Evolutionary conservation across 2,888 invertebrate genomes (phyloP).

Genomic region (Coelopa pilipes): DNA sequence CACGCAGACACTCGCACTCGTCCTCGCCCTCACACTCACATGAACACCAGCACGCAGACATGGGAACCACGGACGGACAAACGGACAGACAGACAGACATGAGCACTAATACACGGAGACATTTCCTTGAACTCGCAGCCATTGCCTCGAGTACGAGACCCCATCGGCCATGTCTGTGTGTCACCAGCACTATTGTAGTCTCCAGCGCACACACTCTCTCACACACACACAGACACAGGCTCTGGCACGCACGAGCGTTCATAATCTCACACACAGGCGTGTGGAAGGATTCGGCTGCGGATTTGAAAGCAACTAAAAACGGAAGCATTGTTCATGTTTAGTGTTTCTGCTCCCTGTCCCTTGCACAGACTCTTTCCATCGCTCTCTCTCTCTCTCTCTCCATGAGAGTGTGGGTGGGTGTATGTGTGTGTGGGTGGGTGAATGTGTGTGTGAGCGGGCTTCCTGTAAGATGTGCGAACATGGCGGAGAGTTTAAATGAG

Average conservation of each 20-base stretch:
- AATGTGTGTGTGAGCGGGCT: neutral
- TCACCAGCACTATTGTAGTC: no score
- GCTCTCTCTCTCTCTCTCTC: neutral
- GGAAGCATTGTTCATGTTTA: constrained; percentile 19
- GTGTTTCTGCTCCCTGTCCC: neutral
- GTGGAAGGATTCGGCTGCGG: no score
- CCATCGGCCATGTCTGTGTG: no score
- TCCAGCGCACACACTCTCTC: neutral
- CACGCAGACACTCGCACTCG: constrained; percentile 1
- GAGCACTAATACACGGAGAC: no score
- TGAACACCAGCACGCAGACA: neutral
- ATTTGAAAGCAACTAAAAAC: neutral
- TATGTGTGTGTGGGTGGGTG: no score
- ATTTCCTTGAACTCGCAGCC: no score
- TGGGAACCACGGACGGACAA: neutral
- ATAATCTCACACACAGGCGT: neutral
- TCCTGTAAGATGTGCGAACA: constrained; percentile 36
- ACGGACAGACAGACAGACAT: no score
- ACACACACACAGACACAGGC: neutral
- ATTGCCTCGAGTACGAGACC: neutral
- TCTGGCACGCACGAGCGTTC: constrained; percentile 8
- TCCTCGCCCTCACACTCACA: neutral
- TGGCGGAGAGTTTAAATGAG: constrained; percentile 38
- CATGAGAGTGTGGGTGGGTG: neutral
- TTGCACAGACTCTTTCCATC: neutral